phyloP scores from a whole-genome alignment of 2,113 vertebrate species.

The Brienomyrus brachyistius region DNA sequence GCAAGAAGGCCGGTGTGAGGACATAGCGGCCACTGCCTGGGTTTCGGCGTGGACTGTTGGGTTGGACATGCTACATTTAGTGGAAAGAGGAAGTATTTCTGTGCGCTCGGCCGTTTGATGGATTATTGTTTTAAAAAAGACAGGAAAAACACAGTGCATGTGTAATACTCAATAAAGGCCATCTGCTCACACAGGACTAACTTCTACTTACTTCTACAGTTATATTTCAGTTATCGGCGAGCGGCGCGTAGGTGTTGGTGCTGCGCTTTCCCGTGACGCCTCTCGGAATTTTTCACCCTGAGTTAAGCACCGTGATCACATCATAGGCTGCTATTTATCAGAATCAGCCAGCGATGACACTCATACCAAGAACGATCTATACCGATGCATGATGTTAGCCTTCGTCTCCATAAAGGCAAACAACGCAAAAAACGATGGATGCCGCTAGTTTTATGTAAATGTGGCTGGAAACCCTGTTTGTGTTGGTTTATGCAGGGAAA shows the following conservation, averaged over 20 bases:
- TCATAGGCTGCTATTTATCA: background rate
- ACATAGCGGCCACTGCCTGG: background rate
- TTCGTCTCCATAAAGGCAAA: background rate
- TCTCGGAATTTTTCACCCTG: background rate
- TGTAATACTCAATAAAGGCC: background rate
- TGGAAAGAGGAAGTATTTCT: background rate
- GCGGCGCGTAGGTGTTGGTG: background rate
- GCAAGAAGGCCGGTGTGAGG: background rate
- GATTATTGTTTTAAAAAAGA: background rate
- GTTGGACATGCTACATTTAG: background rate
- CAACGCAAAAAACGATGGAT: background rate
- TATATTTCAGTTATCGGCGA: background rate
- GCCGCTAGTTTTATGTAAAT: background rate
- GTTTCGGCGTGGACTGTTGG: background rate
- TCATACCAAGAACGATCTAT: background rate
- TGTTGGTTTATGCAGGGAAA: background rate
- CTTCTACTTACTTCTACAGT: background rate
- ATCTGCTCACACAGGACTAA: background rate
- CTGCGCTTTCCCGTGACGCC: too few relatives aligned
- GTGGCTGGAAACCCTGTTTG: background rate
- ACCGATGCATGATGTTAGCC: slow-evolving; percentile 1
- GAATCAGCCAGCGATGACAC: slow-evolving; percentile 4
- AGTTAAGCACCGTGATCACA: background rate
- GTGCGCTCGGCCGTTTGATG: background rate
- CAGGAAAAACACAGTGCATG: background rate